Evolutionary conservation across 2,797 vertebrate genomes (phyloP), one percentile per base, ranked within the genome.

Genomic region (Nyctibius grandis): DNA sequence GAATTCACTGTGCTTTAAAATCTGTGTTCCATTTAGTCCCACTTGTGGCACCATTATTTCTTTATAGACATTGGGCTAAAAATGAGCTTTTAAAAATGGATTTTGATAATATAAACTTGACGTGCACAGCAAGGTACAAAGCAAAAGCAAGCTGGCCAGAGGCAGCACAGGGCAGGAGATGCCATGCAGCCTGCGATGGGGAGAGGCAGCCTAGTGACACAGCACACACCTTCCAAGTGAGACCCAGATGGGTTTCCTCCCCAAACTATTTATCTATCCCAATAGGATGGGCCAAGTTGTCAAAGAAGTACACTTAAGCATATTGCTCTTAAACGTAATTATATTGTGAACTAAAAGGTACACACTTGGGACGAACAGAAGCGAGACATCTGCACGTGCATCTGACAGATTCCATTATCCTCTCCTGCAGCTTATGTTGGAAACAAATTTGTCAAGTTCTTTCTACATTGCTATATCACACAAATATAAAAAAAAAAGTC

Each of bases 371-470:
- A 29, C 36, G 87, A 36, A 17, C 54, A 69, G 36, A 87, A 94
- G 33, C 0, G 11, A 42, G 73, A 21, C 40, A n/a, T 6, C 77
- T 53, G 15, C 29, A 36, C 0, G 0, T 10, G 18, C 5, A 3
- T 16, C 59, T 59, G 38, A 50, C 67, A 42, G 42, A 48, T 15
- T 44, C 56, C 44, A 5, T 44, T 23, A 88, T 13, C 69, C 19
- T 77, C 76, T 69, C 54, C 69, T 0, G 1, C 36, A 20, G 2
- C 18, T 77, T 29, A 15, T 3, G 20, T 5, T 64, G 59, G 70
- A 77, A 88, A 53, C 0, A 0, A 17, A 15, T 68, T 79, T 36
- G 31, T 40, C 50, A 56, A 69, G n/a, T 36, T 22, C 18, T 51
- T 81, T 34, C 64, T 59, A 6, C 1, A 31, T 4, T 76, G 74